Base-by-base conservation (phyloP, 2,797 vertebrate genomes). In the Chromobotia macracanthus region DNA sequence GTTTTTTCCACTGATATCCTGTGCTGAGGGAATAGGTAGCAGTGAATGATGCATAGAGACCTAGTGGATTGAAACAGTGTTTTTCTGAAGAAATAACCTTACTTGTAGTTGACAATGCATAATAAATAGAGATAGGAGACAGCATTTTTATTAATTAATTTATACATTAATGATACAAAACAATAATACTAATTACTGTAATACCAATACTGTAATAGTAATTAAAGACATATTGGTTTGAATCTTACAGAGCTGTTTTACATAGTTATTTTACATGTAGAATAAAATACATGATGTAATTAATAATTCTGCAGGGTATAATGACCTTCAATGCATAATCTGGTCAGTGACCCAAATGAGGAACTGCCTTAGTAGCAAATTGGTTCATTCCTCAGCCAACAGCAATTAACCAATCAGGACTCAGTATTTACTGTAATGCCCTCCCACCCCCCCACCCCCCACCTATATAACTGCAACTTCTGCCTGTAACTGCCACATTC, bases 401-500 rank as follows among this genome's bases (percentile, higher is more conserved):
- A 53, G 73, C 64, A 65, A 69, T 77, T 63, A n/a, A 1, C 28
- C 28, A 35, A 31, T 63, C 60, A 69, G 65, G 73, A 76, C 77
- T 72, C 64, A 41, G 21, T 63, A 76, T 83, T 80, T 72, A 50
- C 41, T 28, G 60, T 79, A 58, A 80, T 23, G 41, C 46, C 15
- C 48, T 19, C 58, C 66, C 48, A 38, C 15, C 48, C 28, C 58
- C 66, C 48, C 44, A 3, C 46, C 46, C 28, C 77, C 61, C 58
- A 80, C 66, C 73, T 65, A 66, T 50, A 21, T 70, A 38, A 64
- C 70, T 51, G 63, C 78, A n/a, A 38, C 67, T 66, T 55, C n/a
- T 1, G 53, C 63, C 67, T 65, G 50, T 75, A 82, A 83, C 76
- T 75, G 87, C 81, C 83, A 72, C 85, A 87, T 88, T 86, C 90